phyloP scores from a whole-genome alignment of 2,888 invertebrate genomes.

The Metopia argyrocephala region DNA sequence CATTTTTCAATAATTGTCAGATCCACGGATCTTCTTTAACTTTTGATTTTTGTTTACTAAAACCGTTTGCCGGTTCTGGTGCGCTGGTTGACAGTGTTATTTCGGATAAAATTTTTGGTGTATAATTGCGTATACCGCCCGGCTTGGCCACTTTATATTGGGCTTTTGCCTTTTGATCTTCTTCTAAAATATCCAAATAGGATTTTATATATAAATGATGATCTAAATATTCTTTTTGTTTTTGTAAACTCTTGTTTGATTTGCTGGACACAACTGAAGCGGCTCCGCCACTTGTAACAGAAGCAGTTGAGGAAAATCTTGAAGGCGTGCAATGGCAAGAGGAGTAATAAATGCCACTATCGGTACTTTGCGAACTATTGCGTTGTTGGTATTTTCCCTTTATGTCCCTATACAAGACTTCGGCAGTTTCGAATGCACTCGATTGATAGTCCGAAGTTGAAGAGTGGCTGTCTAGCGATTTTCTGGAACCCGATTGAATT shows the following conservation, averaged over 20 bases:
- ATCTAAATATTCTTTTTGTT: constrained; percentile 79
- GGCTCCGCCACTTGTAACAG: constrained; percentile 75
- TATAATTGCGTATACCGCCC: constrained; percentile 85
- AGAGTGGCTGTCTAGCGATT: constrained; percentile 57
- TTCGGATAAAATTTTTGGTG: constrained; percentile 83
- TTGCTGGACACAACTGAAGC: constrained; percentile 78
- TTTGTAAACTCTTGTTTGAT: constrained; percentile 74
- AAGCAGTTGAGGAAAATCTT: constrained; percentile 77
- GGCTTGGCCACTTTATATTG: constrained; percentile 80
- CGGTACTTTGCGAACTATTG: constrained; percentile 72
- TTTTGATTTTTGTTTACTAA: constrained; percentile 57
- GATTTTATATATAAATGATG: constrained; percentile 81
- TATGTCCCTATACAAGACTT: constrained; percentile 51
- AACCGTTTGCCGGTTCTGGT: constrained; percentile 62
- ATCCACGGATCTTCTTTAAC: constrained; percentile 83
- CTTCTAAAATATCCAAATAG: constrained; percentile 80
- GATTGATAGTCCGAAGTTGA: constrained; percentile 62
- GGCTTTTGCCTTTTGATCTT: constrained; percentile 79
- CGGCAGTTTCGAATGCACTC: constrained; percentile 46
- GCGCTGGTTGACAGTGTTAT: constrained; percentile 70
- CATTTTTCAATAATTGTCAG: constrained; percentile 79
- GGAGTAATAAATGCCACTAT: constrained; percentile 75
- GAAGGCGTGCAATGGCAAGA: constrained; percentile 74
- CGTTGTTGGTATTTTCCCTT: constrained; percentile 58
- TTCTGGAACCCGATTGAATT: constrained; percentile 56